These are phyloP conservation scores for Pseudococcus longispinus DNA, from an alignment of 2,888 invertebrate species.

Conservation along the genomic window DNA sequence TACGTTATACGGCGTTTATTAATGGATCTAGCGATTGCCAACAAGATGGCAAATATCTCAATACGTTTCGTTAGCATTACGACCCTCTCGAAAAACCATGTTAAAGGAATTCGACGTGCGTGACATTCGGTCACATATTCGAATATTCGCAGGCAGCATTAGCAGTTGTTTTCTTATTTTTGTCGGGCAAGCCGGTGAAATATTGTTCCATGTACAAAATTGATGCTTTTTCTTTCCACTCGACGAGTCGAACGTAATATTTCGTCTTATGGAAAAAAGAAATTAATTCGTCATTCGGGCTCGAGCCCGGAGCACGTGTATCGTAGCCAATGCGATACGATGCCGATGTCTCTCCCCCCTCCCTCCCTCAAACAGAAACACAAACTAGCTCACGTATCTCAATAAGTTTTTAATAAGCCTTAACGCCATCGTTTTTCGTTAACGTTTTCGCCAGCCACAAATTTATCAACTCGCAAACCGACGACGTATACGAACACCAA, in stretches of 20 bases:
- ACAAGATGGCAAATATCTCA: constrained; percentile 34
- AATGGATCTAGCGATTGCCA: neutral
- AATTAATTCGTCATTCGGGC: constrained; percentile 31
- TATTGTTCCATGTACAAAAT: constrained; percentile 28
- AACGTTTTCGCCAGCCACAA: neutral
- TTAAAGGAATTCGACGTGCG: constrained; percentile 24
- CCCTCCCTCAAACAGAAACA: neutral
- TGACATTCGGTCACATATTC: constrained; percentile 28
- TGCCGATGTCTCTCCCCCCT: no score
- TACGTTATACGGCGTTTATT: neutral
- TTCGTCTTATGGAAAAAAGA: constrained; percentile 28
- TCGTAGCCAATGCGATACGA: neutral
- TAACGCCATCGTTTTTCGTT: constrained; percentile 18
- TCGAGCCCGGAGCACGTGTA: neutral
- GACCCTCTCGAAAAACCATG: constrained; percentile 28
- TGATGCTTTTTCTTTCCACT: constrained; percentile 31
- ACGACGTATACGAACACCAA: neutral
- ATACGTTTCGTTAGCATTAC: constrained; percentile 19
- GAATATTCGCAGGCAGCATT: constrained; percentile 4
- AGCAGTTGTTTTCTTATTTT: constrained; percentile 21
- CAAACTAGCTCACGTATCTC: neutral
- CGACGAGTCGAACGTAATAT: constrained; percentile 28
- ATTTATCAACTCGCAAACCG: neutral
- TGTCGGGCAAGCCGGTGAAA: constrained; percentile 3
- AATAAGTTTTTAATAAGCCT: constrained; percentile 23